Evolutionary conservation across 1,140 invertebrate genomes (phyloP).

Genomic region (Lysiphlebus fabarum): DNA sequence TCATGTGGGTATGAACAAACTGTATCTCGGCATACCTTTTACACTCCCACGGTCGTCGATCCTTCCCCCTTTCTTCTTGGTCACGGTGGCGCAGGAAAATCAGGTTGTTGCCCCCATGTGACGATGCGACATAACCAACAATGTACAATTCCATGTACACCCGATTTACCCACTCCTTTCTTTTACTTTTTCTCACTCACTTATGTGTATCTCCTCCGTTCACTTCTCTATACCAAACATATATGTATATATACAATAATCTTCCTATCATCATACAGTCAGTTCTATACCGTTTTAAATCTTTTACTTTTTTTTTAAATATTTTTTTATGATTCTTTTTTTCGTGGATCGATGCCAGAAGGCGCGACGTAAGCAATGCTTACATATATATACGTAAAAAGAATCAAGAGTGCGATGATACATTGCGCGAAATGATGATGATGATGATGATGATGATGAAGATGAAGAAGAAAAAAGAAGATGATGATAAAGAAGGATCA

Average conservation of each 20-base stretch:
- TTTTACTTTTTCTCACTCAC: too few species aligned
- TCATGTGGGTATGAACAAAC: conserved; percentile 2
- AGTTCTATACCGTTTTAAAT: not conserved
- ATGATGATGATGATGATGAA: too few species aligned
- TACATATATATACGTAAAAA: too few species aligned
- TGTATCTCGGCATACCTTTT: conserved; percentile 8
- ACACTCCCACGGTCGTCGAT: conserved; percentile 25
- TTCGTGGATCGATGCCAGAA: too few species aligned
- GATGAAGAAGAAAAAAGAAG: too few species aligned
- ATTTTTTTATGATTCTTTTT: not conserved
- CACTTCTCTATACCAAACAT: not conserved
- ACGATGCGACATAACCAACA: conserved; percentile 23
- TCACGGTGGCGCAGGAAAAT: conserved; percentile 25
- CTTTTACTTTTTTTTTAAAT: not conserved
- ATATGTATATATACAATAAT: not conserved
- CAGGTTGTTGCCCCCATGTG: conserved; percentile 25
- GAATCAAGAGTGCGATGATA: too few species aligned
- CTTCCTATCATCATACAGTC: conserved; percentile 1
- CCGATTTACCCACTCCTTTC: conserved; percentile 8
- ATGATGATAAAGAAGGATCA: too few species aligned
- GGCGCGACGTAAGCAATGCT: too few species aligned
- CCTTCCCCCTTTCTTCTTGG: conserved; percentile 9
- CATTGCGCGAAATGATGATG: too few species aligned
- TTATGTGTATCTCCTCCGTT: conserved; percentile 3
- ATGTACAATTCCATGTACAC: conserved; percentile 19